Conservation (phyloP, 2,888 invertebrate genomes). For the Acleris literana region DNA sequence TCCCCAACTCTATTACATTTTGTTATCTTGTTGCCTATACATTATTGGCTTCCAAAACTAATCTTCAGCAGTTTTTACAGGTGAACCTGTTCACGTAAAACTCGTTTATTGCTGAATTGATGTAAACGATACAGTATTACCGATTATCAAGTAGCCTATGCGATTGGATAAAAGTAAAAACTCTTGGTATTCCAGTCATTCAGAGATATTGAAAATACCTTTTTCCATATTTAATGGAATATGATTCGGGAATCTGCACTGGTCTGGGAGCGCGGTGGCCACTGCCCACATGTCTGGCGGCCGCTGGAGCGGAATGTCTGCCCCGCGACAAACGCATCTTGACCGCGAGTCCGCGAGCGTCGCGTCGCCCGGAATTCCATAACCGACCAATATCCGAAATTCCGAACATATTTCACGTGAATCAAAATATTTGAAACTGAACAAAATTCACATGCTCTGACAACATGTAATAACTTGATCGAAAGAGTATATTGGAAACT, state of each 20-base stretch:
- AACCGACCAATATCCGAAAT: conserved; percentile 21
- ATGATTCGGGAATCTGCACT: background rate
- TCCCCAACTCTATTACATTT: background rate
- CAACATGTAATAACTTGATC: too few species aligned
- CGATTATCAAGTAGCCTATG: too few species aligned
- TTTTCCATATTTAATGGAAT: background rate
- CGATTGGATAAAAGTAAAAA: too few species aligned
- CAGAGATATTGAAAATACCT: background rate
- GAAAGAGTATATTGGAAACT: too few species aligned
- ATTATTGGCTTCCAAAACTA: too few species aligned
- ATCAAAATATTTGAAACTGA: conserved; percentile 1
- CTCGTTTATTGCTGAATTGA: too few species aligned
- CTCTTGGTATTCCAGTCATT: background rate
- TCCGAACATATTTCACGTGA: conserved; percentile 37
- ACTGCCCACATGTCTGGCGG: conserved; percentile 26
- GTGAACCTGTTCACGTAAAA: too few species aligned
- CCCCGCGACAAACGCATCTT: conserved; percentile 37
- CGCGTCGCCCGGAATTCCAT: conserved; percentile 37
- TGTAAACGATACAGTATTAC: too few species aligned
- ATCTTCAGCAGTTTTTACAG: too few species aligned
- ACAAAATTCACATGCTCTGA: background rate
- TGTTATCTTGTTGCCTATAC: background rate
- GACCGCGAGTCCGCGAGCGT: conserved; percentile 39
- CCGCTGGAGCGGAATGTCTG: conserved; percentile 42
- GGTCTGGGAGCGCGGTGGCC: conserved; percentile 5